Base-by-base conservation (phyloP, 2,797 vertebrate species). In the Holocentrus rufus region DNA sequence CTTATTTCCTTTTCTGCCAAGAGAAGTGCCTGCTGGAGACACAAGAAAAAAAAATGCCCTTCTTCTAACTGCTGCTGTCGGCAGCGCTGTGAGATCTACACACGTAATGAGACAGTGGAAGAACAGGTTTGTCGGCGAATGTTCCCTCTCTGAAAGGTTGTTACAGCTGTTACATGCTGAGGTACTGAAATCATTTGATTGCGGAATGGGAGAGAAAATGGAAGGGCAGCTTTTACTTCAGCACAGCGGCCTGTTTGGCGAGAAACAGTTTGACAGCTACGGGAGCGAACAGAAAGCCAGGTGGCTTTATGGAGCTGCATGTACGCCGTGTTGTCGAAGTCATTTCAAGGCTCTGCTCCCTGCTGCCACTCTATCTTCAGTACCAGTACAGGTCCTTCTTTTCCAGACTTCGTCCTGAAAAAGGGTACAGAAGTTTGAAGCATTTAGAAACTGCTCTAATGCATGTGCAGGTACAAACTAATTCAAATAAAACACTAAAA, bases 351-450 rank as follows among this genome's bases (percentile, higher is more conserved):
- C 42, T 74, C 52, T 4, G n/a, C 64, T 46, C 63, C 20, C 30
- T 55, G 11, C 72, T 22, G 55, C 8, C 1, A 14, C 13, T 31
- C 56, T 59, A 49, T 42, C 61, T 25, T 89, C 87, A 93, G 70
- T 93, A 95, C 95, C 93, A 97, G 89, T 95, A 95, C 72, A 95
- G 68, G 81, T 95, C 93, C 85, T 65, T 92, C 87, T 94, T 95
- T 87, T 95, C 94, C 31, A 89, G 85, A 82, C 71, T 80, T 11
- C 85, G 91, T 66, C 91, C 96, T 96, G 87, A 77, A 91, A 93
- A 42, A 84, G 25, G 85, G 22, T 10, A 81, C 14, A 71, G 18
- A 79, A 34, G 57, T 34, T 18, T 39, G 31, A 78, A 3, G 27
- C n/a, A 60, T 20, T 54, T 73, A 13, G 22, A 15, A 44, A 7